Percentiles rank a stretch among this genome's conserved stretches.
Conservation (phyloP, 2,797 vertebrate species). For the Halcyon badia region DNA sequence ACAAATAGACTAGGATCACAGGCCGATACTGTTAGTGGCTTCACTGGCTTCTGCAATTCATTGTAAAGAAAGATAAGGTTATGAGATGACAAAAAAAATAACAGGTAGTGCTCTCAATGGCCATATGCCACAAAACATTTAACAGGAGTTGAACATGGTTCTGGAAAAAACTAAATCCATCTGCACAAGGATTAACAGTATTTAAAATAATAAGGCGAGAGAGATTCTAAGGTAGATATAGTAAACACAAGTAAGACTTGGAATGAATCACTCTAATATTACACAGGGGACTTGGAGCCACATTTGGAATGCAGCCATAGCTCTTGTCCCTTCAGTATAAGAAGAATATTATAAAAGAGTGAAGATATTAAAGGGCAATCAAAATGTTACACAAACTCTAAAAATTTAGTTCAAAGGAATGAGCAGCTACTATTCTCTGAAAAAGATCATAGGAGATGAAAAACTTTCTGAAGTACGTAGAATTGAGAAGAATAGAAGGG, state of each 20-base stretch:
- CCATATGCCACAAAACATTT: neutral
- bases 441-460: neutral
- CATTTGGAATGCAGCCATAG: neutral
- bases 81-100: neutral
- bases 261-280: slow-evolving; percentile 18
- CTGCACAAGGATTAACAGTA: slow-evolving; percentile 20
- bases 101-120: neutral
- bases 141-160: neutral
- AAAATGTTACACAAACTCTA: neutral
- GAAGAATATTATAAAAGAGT: neutral
- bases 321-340: neutral
- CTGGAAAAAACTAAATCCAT: neutral
- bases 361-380: neutral
- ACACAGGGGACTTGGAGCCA: neutral
- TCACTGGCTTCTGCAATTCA: slow-evolving; percentile 52
- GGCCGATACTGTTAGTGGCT: slow-evolving; percentile 47
- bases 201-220: neutral
- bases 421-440: neutral
- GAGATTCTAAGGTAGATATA: neutral
- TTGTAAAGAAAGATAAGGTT: slow-evolving; percentile 38
- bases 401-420: neutral
- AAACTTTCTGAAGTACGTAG: neutral
- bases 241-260: slow-evolving; percentile 26
- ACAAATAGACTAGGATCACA: slow-evolving; percentile 61
- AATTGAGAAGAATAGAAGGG: neutral